Percentiles rank a stretch among this genome's conserved stretches.
phyloP scores from a whole-genome alignment of 2,888 invertebrate genomes.

The Rhorus exstirpatorius region DNA sequence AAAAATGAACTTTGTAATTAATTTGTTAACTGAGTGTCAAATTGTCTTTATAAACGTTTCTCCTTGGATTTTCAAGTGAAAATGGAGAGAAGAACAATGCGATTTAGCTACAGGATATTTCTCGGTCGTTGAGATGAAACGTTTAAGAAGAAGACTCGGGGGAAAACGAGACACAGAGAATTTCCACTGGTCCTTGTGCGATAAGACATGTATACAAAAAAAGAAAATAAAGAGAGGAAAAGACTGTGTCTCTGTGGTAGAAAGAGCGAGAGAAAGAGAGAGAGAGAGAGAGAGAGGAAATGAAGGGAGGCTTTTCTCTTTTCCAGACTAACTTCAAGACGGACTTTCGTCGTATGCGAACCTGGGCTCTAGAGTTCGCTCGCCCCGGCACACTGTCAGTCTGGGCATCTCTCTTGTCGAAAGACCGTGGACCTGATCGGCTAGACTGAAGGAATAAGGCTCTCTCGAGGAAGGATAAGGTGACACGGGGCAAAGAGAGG shows the following conservation, averaged over 20 bases:
- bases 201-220: slow-evolving; percentile 9
- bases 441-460: slow-evolving; percentile 60
- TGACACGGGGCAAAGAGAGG: slow-evolving; percentile 66
- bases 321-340: slow-evolving; percentile 51
- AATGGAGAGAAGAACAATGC: slow-evolving; percentile 3
- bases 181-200: slow-evolving; percentile 41
- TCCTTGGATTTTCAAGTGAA: not conserved
- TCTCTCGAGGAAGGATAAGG: slow-evolving; percentile 60
- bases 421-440: slow-evolving; percentile 55
- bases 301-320: slow-evolving; percentile 40
- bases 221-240: slow-evolving; percentile 11
- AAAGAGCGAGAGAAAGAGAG: not conserved
- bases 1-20: not conserved
- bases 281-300: slow-evolving; percentile 10
- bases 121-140: slow-evolving; percentile 39
- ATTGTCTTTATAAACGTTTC: not conserved
- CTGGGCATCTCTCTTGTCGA: slow-evolving; percentile 55
- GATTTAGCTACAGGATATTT: slow-evolving; percentile 11
- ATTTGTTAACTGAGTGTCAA: not conserved
- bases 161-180: slow-evolving; percentile 37
- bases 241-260: slow-evolving; percentile 14
- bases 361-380: slow-evolving; percentile 44
- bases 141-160: slow-evolving; percentile 44
- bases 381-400: slow-evolving; percentile 56
- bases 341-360: slow-evolving; percentile 48